Evolutionary conservation across 2,113 vertebrate genomes (phyloP), one percentile per base, ranked within the genome.

Genomic region (Calyptomena viridis): DNA sequence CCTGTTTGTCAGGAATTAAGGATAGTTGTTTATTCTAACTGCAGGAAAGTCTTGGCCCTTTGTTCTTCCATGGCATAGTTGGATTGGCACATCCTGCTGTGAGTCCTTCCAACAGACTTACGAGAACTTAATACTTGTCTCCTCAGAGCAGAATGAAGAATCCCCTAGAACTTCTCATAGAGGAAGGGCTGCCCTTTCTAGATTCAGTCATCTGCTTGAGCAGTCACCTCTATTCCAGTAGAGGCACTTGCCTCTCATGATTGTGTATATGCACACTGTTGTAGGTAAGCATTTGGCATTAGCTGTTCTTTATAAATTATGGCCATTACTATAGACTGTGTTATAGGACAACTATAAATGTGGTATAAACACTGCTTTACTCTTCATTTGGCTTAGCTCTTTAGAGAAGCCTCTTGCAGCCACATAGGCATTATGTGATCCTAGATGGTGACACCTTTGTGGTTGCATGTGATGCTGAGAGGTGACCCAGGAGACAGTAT

Each of bases 1-100:
- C 74, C 85, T 56, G 56, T 78, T 93, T 94, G 89, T 91, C 82
- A 89, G 87, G 93, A 94, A 91, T 72, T 80, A 78, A 89, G 79
- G 94, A 60, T 44, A 76, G 88, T 79, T 91, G 73, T 92, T 96
- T 85, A 87, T 84, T 89, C 44, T 81, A 84, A 82, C 37, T 64
- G 49, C 71, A 75, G 76, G 37, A 77, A 67, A 81, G 53, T 87
- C 83, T 81, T 47, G 72, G 85, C 28, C 67, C 82, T 94, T 93
- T 84, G 75, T 93, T 90, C 28, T 75, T 93, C 60, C 0, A 0
- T 53, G 44, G 40, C 64, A 64, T 31, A 64, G 50, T 5, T 72
- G 82, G 42, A 84, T 28, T 82, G 90, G 75, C 90, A 82, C 28
- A 87, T 90, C 92, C 73, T 88, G 73, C 87, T 94, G 76, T 75